Evolutionary conservation across 2,888 invertebrate genomes (phyloP), one percentile per base, ranked within the genome.

Genomic region (Pollenia labialis): DNA sequence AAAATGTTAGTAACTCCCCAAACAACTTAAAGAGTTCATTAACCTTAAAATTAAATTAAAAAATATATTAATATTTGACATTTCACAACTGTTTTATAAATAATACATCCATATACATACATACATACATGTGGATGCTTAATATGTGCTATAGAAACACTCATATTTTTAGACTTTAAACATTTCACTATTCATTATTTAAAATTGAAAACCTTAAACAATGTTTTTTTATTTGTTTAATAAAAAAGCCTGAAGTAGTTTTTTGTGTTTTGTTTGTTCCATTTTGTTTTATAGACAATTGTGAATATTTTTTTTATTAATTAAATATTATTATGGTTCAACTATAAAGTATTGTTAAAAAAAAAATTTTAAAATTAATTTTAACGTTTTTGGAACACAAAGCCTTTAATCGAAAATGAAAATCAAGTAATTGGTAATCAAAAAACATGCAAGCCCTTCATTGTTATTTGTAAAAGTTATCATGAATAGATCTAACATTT

Each of bases 41-140:
- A 56, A 74, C 64, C 81, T 58, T n/a, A 42, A 56, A 56, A 46
- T 12, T 14, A 16, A 48, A 44, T 16, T n/a, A n/a, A 48, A 40
- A 48, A 42, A 50, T 2, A 16, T 48, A 14, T 1, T 54, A 66
- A 50, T 23, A 64, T 11, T 16, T 64, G 56, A 72, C 64, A 56
- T 72, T 81, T 66, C 56, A 58, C 62, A 81, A 74, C 72, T 81
- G 81, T 64, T 71, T 60, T 54, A 32, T 60, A 18, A 58, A 56
- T 56, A 54, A 46, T 12, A 50, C 18, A n/a, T n/a, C n/a, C n/a
- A n/a, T n/a, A n/a, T n/a, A 16, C 23, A 52, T 12, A 23, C 9
- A 48, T 11, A 14, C 54, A 42, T 2, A 42, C 56, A 77, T 2
- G 4, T 42, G 32, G 16, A 42, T 62, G 44, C 18, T 64, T 16